Conservation (phyloP, 2,797 vertebrate species). For the Ataeniobius toweri region DNA sequence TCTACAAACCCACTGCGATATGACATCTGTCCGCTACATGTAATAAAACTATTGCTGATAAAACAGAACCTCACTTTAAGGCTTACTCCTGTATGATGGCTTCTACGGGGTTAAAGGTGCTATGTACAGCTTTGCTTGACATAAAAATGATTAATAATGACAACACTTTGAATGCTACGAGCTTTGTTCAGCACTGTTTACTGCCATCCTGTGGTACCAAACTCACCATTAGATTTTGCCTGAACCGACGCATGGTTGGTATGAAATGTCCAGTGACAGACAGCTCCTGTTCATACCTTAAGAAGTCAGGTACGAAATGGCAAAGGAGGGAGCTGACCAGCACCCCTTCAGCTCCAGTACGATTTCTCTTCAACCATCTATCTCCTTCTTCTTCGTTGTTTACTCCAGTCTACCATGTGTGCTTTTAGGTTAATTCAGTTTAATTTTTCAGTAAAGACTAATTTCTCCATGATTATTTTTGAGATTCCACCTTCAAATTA, state of each 20-base stretch:
- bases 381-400: not conserved
- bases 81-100: not conserved
- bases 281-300: no score
- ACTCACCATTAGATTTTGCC: not conserved
- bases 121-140: constrained; percentile 4
- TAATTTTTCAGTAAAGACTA: no score
- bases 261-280: no score
- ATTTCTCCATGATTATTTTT: no score
- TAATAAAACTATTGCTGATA: not conserved
- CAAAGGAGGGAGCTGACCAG: no score
- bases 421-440: constrained; percentile 2
- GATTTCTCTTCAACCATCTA: no score
- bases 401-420: not conserved
- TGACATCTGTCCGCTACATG: no score
- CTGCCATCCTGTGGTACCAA: not conserved
- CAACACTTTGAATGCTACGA: not conserved
- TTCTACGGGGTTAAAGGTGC: constrained; percentile 12
- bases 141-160: not conserved
- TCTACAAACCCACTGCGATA: not conserved
- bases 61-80: not conserved
- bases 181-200: not conserved
- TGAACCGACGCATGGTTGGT: no score
- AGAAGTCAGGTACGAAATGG: no score
- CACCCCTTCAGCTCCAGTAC: no score
- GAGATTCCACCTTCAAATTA: no score